A percentile compares a stretch with the other conserved stretches of the same genome.
Evolutionary conservation across 2,113 vertebrate genomes (phyloP).

Genomic region (Zapornia atra): DNA sequence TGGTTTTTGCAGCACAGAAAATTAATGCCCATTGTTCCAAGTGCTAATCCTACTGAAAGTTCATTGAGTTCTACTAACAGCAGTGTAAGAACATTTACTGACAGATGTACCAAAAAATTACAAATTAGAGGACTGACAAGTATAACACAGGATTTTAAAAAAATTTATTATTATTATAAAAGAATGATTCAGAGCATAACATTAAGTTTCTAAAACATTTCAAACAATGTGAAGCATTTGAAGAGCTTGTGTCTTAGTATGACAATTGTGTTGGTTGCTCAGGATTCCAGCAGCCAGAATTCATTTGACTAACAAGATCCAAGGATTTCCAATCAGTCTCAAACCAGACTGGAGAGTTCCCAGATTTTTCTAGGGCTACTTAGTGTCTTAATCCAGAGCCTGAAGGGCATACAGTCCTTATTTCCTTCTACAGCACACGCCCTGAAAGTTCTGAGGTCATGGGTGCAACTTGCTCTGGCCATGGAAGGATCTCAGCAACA

Average conservation of each 20-base stretch:
- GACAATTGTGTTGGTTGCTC: not conserved
- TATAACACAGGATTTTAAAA: not conserved
- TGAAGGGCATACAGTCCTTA: not conserved
- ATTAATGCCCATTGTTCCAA: not conserved
- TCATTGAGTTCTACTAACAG: not conserved
- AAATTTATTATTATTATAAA: not conserved
- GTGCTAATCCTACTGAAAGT: not conserved
- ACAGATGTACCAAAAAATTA: not conserved
- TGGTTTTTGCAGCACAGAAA: not conserved
- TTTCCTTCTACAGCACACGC: not conserved
- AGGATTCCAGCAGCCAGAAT: not conserved
- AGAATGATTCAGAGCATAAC: not conserved
- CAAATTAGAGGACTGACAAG: not conserved
- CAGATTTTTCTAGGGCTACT: not conserved
- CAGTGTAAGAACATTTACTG: not conserved
- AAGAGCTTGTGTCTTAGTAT: not conserved
- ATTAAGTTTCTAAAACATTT: not conserved
- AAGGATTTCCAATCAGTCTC: not conserved
- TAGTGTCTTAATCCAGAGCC: not conserved
- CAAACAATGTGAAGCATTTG: not conserved
- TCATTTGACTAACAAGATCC: not conserved
- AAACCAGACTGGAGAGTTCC: not conserved
- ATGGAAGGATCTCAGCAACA: not conserved
- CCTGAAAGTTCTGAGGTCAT: not conserved
- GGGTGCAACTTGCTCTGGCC: not conserved